Base-by-base conservation (phyloP, 2,113 vertebrate species). In the Pterophyllum scalare region DNA sequence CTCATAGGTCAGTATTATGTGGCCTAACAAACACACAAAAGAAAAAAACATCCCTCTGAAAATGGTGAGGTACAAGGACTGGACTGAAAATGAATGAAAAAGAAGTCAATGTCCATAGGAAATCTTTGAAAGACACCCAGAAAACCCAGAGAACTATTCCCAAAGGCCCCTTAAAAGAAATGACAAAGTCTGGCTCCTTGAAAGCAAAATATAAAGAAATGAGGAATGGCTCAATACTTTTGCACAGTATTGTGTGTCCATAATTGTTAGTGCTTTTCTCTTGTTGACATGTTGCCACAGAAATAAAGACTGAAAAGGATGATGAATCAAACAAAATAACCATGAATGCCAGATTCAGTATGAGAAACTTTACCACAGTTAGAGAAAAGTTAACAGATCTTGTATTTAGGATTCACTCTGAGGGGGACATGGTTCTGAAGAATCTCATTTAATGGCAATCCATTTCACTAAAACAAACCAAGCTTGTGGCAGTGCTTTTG, bases 401-500 rank as follows among this genome's bases (percentile, higher is more conserved):
- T n/a, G 6, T 33, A 19, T 72, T 72, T 54, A 54, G 46, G 67
- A 54, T 54, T 72, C 67, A 46, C 11, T 72, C 67, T 72, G 67
- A 72, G 46, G 46, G 26, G 46, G 2, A 11, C 67, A 72, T 33
- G 46, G 26, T 28, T 33, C 46, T 54, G 19, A 31, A 31, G 67
- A 54, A 54, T 28, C 67, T 54, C 26, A 72, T 72, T 72, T 54
- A 72, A 54, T 72, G 26, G 46, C 46, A 72, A 72, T 72, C 26
- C 67, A 72, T 72, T 72, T 72, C 67, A 72, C 46, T 72, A 72
- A 72, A 72, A 54, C 67, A 72, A 72, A 72, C 67, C 1, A 31
- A 33, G 26, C 67, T 72, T 54, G 46, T 54, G 67, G 67, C 19
- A 52, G 26, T 20, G 19, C 19, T 72, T 31, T 49, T 14, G 46